Conservation (phyloP, 1,140 invertebrate genomes). For the Pseudomyrmex concolor region DNA sequence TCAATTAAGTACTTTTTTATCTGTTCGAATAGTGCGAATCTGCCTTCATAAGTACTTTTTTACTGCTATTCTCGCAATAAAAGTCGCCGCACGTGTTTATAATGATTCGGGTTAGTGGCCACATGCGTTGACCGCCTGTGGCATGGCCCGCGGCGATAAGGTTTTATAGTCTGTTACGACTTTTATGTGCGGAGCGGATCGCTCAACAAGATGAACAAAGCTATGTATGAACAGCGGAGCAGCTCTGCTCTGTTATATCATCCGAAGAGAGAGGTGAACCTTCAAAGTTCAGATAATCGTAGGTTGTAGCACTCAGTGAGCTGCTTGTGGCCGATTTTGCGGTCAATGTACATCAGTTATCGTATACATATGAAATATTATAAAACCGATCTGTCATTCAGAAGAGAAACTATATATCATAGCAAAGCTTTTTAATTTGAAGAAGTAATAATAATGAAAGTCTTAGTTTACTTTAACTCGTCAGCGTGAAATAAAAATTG, state of each 20-base stretch:
- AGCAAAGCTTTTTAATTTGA: background rate
- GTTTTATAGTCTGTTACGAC: conserved; percentile 41
- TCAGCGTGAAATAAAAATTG: conserved; percentile 19
- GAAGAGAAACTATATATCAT: background rate
- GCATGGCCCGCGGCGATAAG: conserved; percentile 47
- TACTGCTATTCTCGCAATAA: conserved; percentile 31
- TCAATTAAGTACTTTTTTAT: background rate
- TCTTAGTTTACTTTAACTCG: conserved; percentile 1
- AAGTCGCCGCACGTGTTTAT: conserved; percentile 50
- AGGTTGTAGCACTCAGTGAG: background rate
- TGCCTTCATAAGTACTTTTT: conserved; percentile 1
- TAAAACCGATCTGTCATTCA: too few relatives aligned
- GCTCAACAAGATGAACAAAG: conserved; percentile 19
- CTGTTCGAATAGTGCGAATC: background rate
- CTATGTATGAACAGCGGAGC: conserved; percentile 18
- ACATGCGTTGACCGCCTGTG: conserved; percentile 11
- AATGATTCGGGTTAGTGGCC: conserved; percentile 50
- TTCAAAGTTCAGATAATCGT: background rate
- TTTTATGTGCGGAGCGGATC: conserved; percentile 34
- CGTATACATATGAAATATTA: too few relatives aligned
- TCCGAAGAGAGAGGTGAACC: background rate
- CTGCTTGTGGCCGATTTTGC: background rate
- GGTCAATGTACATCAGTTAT: background rate
- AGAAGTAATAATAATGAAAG: conserved; percentile 16
- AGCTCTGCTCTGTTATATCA: background rate